Percentiles rank a stretch among this genome's conserved stretches.
These are phyloP conservation scores for Chesias legatella DNA, from an alignment of 2,888 invertebrate species.

Conservation along the genomic window DNA sequence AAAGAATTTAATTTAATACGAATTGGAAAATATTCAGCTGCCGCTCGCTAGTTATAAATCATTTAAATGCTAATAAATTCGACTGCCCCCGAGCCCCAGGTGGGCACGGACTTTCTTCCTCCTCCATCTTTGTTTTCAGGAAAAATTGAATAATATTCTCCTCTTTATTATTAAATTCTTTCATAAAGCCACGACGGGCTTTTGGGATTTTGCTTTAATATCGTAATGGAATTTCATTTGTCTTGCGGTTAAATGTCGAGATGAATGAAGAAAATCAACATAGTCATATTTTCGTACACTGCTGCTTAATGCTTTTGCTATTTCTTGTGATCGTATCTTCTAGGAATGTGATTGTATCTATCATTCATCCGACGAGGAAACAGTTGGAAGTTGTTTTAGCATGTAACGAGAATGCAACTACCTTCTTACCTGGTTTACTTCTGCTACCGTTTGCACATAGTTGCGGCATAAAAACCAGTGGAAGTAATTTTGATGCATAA, in stretches of 20 bases:
- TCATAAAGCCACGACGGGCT: constrained; percentile 68
- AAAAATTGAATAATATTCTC: constrained; percentile 74
- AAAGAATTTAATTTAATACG: constrained; percentile 79
- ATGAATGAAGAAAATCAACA: constrained; percentile 37
- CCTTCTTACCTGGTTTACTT: no score
- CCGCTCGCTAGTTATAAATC: constrained; percentile 79
- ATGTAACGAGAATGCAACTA: constrained; percentile 5
- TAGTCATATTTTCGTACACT: constrained; percentile 40
- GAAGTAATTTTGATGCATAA: no score
- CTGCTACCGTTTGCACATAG: no score
- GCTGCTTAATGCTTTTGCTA: constrained; percentile 32
- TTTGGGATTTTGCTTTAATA: constrained; percentile 71
- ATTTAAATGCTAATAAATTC: constrained; percentile 81
- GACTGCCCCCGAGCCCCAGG: constrained; percentile 69
- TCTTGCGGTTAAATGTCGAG: constrained; percentile 49
- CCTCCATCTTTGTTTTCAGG: constrained; percentile 71
- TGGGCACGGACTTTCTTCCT: constrained; percentile 71
- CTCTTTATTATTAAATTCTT: constrained; percentile 75
- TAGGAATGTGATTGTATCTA: no score
- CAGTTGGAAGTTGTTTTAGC: constrained; percentile 18
- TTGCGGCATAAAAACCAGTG: no score
- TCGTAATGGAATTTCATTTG: constrained; percentile 72
- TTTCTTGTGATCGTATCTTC: constrained; percentile 31
- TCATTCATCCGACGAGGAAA: constrained; percentile 24
- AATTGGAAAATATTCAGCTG: constrained; percentile 79